Conservation (phyloP, 2,113 vertebrate genomes). For the Pterocles burchelli region DNA sequence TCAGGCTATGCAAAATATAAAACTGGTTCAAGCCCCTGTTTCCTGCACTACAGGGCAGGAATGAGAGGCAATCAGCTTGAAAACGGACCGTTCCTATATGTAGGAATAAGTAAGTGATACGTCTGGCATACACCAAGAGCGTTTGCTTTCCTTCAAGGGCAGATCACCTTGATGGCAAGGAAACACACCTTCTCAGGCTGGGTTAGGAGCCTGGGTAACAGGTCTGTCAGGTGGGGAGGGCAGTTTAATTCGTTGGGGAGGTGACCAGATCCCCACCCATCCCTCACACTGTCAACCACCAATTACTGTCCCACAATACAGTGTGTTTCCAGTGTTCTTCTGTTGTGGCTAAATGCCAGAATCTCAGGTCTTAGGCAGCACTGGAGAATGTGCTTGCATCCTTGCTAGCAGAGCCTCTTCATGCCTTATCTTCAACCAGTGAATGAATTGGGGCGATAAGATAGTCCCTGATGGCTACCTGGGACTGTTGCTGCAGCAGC, state of each 20-base stretch:
- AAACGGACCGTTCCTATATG: neutral
- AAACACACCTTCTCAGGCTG: neutral
- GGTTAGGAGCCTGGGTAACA: neutral
- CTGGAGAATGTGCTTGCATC: neutral
- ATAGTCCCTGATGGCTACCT: neutral
- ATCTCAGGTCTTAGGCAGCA: neutral
- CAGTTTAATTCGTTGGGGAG: neutral
- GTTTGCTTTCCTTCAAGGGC: neutral
- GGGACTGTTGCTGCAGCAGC: accelerated
- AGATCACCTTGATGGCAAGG: neutral
- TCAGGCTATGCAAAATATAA: neutral
- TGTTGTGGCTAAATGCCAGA: neutral
- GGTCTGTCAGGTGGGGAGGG: neutral
- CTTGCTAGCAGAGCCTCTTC: neutral
- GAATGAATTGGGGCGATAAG: neutral
- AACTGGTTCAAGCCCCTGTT: neutral
- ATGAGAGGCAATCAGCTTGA: neutral
- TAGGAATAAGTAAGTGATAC: neutral
- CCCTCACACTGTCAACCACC: neutral
- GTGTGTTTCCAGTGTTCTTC: neutral
- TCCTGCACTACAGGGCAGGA: neutral
- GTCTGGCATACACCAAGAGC: neutral
- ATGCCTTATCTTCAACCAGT: neutral
- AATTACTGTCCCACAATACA: neutral
- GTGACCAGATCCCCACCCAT: neutral